A percentile compares a stretch with the other conserved stretches of the same genome.
Conservation (phyloP, 2,888 invertebrate genomes). For the Empis livida region DNA sequence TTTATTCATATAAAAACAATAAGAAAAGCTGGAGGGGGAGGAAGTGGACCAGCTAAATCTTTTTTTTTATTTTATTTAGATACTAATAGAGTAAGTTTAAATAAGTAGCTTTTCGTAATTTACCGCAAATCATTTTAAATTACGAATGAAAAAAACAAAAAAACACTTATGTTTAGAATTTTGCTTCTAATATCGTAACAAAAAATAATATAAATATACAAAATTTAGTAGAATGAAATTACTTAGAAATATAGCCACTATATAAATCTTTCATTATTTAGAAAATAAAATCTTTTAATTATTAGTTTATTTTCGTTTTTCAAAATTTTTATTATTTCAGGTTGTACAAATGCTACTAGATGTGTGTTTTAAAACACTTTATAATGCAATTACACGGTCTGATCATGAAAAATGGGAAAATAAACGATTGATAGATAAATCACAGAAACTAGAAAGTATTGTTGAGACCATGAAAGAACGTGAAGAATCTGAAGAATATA, state of each 20-base stretch:
- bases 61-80: conserved; percentile 66
- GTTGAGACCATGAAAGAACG: conserved; percentile 65
- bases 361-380: conserved; percentile 55
- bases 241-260: no score
- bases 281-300: no score
- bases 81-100: conserved; percentile 40
- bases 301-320: no score
- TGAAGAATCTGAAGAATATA: conserved; percentile 63
- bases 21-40: conserved; percentile 51
- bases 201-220: no score
- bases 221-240: no score
- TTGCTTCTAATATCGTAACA: no score
- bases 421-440: conserved; percentile 73
- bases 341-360: conserved; percentile 57
- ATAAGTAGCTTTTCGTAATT: no score
- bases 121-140: no score
- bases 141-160: no score
- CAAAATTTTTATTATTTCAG: no score
- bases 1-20: conserved; percentile 47
- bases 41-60: conserved; percentile 66
- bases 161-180: no score
- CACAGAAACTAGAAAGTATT: conserved; percentile 71
- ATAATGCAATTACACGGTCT: conserved; percentile 53
- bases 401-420: conserved; percentile 52
- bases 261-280: no score